These are phyloP conservation scores for Orchestia grillus DNA, from an alignment of 1,140 invertebrate genomes.

Conservation along the genomic window DNA sequence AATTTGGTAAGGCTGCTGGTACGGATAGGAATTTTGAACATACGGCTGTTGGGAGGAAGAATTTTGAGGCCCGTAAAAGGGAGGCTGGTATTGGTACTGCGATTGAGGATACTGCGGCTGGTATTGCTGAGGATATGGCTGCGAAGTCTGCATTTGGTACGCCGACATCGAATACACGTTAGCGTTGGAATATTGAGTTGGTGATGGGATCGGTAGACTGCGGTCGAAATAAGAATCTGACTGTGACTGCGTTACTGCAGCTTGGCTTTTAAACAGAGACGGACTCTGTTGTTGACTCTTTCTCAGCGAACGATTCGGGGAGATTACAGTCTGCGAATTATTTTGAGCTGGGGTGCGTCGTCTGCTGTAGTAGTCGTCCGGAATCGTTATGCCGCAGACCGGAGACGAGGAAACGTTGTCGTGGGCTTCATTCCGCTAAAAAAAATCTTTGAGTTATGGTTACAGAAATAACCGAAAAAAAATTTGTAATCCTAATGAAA, in stretches of 20 bases:
- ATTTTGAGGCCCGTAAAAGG: background rate
- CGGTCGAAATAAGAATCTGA: background rate
- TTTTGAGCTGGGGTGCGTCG: background rate
- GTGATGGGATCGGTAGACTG: background rate
- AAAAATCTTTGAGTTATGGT: background rate
- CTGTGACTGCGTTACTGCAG: background rate
- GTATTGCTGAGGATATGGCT: background rate
- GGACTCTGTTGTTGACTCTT: background rate
- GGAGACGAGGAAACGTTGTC: background rate
- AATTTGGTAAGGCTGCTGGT: background rate
- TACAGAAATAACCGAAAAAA: background rate
- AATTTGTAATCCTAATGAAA: background rate
- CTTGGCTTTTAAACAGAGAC: background rate
- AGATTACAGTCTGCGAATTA: background rate
- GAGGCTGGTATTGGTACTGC: background rate
- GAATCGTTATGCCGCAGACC: background rate
- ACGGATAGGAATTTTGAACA: background rate
- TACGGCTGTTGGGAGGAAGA: background rate
- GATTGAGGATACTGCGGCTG: background rate
- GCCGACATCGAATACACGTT: background rate
- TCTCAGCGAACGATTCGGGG: background rate
- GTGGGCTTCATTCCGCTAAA: background rate
- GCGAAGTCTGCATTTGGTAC: slow-evolving; percentile 6
- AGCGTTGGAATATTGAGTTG: slow-evolving; percentile 4
- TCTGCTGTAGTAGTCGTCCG: background rate